Percentiles rank a stretch among this genome's conserved stretches.
Conservation (phyloP, 2,113 vertebrate species). For the Carassius gibelio region DNA sequence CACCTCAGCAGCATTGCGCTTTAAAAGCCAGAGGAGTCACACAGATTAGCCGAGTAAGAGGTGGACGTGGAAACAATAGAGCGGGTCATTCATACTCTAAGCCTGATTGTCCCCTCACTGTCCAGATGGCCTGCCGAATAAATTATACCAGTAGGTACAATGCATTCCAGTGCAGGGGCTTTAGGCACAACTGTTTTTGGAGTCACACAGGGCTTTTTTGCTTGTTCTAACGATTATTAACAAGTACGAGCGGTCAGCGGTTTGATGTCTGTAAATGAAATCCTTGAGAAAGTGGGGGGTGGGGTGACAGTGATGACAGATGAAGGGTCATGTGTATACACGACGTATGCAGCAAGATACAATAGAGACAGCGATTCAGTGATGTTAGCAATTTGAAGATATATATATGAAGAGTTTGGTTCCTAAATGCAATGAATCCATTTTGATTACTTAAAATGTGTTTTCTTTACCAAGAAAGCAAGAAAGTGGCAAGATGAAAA, state of each 20-base stretch:
- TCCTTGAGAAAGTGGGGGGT: slow-evolving; percentile 1
- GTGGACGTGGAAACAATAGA: slow-evolving; percentile 84
- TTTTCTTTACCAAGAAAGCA: no score
- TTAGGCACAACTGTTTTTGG: slow-evolving; percentile 63
- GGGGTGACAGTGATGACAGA: neutral
- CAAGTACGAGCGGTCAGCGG: slow-evolving; percentile 61
- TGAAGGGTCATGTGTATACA: neutral
- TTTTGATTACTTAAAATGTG: no score
- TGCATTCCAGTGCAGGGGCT: slow-evolving; percentile 70
- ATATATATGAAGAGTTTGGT: no score
- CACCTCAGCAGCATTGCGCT: slow-evolving; percentile 39
- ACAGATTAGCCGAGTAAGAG: slow-evolving; percentile 72
- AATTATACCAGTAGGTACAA: slow-evolving; percentile 79
- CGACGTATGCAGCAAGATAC: neutral
- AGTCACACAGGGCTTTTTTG: slow-evolving; percentile 69
- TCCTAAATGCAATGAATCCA: no score
- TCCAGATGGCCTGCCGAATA: slow-evolving; percentile 82
- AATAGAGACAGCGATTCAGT: neutral
- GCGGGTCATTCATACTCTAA: slow-evolving; percentile 76
- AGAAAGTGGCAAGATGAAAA: no score
- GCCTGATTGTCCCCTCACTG: slow-evolving; percentile 78
- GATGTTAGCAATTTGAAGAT: neutral
- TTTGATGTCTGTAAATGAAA: slow-evolving; percentile 45
- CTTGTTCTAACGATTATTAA: slow-evolving; percentile 62
- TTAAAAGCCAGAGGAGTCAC: slow-evolving; percentile 68